Evolutionary conservation across 2,888 invertebrate species (phyloP), one percentile per base, ranked within the genome.

Genomic region (Andrena marginata): DNA sequence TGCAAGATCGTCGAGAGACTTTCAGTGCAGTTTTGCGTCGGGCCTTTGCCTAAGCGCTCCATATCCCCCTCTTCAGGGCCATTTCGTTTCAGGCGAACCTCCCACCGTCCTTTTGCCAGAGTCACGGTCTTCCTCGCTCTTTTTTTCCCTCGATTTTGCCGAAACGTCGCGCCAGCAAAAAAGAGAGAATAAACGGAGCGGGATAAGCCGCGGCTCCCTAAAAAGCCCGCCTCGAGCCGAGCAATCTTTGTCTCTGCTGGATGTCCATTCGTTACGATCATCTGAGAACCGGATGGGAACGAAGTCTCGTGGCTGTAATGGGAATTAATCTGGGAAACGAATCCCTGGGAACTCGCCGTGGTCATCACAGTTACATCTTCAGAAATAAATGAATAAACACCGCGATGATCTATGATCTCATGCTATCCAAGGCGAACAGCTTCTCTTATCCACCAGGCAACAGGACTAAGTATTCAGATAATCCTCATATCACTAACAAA

Each of bases 161-260:
- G 73, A 63, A 68, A 80, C 82, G 82, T 83, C 86, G 86, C 88
- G 87, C 85, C 89, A 89, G 87, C 86, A 88, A 90, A 89, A 89
- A 85, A 85, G 91, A 65, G 68, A 72, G 51, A 68, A 65, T 74
- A 79, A 82, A 82, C 67, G 33, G 77, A 67, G 60, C 75, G 59
- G 70, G 29, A 49, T 62, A 75, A 73, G 49, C 10, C 35, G 42
- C 60, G 63, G 49, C 60, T 63, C 60, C 51, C 20, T 60, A 65
- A 59, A 74, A 73, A 73, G 60, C 62, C 56, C 51, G 29, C 31
- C 49, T 16, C 31, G n/a, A 29, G 67, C 62, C 67, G 33, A 56
- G 33, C 31, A 68, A 68, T 65, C 65, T 72, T 64, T 64, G 67
- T 78, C 73, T 33, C 69, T 8, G 69, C 64, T 65, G 59, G n/a